A percentile compares a stretch with the other conserved stretches of the same genome.
phyloP scores from a whole-genome alignment of 2,113 vertebrate genomes.

The Callipepla squamata region DNA sequence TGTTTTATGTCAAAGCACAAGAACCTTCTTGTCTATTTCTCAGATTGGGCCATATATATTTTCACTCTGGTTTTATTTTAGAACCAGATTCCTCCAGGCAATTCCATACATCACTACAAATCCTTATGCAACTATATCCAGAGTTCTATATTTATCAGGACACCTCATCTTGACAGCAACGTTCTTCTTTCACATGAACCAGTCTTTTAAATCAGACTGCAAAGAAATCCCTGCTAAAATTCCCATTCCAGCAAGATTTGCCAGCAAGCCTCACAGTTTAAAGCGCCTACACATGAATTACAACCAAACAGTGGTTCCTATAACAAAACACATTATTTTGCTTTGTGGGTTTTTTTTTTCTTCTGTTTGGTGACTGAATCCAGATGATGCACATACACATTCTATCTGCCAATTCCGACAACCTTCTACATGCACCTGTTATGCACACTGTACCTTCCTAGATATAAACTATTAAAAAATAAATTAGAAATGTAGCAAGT shows the following conservation, averaged over 20 bases:
- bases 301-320: not conserved
- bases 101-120: slow-evolving; percentile 47
- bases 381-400: not conserved
- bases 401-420: not conserved
- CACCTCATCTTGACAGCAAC: not conserved
- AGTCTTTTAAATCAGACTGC: not conserved
- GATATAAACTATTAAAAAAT: not conserved
- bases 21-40: not conserved
- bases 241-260: not conserved
- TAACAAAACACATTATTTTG: not conserved
- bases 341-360: not conserved
- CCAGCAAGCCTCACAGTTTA: not conserved
- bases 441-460: not conserved
- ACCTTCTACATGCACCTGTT: not conserved
- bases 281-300: accelerated
- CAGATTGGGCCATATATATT: not conserved
- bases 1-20: not conserved
- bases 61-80: slow-evolving; percentile 42
- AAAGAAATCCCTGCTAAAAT: not conserved
- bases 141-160: slow-evolving; percentile 33
- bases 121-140: slow-evolving; percentile 31
- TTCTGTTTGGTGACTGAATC: not conserved
- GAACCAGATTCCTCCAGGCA: not conserved
- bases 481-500: not conserved
- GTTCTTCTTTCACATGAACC: not conserved